Base-by-base conservation (phyloP, 2,888 invertebrate genomes). In the Merodon equestris region DNA sequence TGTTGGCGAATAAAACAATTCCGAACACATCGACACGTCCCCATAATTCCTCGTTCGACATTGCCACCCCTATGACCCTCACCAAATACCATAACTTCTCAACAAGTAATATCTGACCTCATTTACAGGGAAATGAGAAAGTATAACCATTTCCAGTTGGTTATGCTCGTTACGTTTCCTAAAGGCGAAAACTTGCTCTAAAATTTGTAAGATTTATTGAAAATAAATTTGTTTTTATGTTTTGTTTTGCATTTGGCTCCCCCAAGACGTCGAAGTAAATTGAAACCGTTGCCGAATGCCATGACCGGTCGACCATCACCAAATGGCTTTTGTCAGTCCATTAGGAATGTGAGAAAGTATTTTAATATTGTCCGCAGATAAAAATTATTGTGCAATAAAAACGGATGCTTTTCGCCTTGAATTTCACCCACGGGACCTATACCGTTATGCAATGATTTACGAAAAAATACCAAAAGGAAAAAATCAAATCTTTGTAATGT, bases 341-440 rank as follows among this genome's bases (percentile, higher is more conserved):
- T 76, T 76, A 72, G 61, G 60, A 61, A 72, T 66, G 60, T 40
- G 40, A n/a, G 50, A 57, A 76, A 61, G 14, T 56, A 56, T 57
- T 75, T 67, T 44, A 67, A 67, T 67, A 57, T 73, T 51, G 67
- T 51, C 66, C 61, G 18, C 67, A 61, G 66, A 77, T 63, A 77
- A 67, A 73, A 73, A 27, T 67, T 57, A 67, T 72, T 77, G 57
- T 63, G 67, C 66, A 67, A 77, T 77, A 77, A 77, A 76, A 77
- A 15, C 61, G 47, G 66, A 17, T 53, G 34, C 61, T 9, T 19
- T 19, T 27, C 15, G n/a, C 42, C 36, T 12, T 36, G 60, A 61
- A 70, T 57, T 44, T 63, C 61, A 73, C 77, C 66, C 77, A 36
- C 19, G 77, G 73, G 77, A 67, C 40, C 44, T 61, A 67, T 73